Evolutionary conservation across 2,797 vertebrate genomes (phyloP).

Genomic region (Myotis findleyi): DNA sequence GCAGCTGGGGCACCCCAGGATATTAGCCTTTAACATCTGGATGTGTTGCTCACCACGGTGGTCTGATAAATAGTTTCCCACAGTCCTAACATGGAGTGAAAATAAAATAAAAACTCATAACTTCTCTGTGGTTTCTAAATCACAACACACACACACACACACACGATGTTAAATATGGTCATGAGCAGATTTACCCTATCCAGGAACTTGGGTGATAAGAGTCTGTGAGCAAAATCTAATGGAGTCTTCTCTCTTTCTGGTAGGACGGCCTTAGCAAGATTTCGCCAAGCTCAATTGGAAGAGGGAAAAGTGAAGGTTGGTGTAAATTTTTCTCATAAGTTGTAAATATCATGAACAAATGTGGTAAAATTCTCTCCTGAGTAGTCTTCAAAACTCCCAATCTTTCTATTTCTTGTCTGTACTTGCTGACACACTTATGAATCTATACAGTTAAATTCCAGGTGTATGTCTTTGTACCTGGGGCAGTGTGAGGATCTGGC

Average conservation of each 20-base stretch:
- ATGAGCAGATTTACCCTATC: background rate
- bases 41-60: background rate
- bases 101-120: background rate
- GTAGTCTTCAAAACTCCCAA: background rate
- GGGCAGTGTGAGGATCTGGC: background rate
- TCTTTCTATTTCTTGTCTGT: background rate
- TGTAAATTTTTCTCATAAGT: background rate
- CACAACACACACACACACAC: background rate
- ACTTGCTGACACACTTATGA: background rate
- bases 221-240: background rate
- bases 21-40: background rate
- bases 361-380: background rate
- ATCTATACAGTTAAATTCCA: background rate
- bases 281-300: constrained; percentile 95
- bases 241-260: constrained; percentile 32
- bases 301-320: constrained; percentile 95
- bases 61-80: background rate
- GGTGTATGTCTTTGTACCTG: background rate
- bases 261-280: constrained; percentile 95
- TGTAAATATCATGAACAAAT: background rate
- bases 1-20: background rate
- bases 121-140: background rate
- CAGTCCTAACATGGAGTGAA: background rate
- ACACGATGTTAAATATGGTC: background rate
- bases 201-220: background rate